Evolutionary conservation across 2,113 vertebrate species (phyloP).

Genomic region (Protomyctophum bolini): DNA sequence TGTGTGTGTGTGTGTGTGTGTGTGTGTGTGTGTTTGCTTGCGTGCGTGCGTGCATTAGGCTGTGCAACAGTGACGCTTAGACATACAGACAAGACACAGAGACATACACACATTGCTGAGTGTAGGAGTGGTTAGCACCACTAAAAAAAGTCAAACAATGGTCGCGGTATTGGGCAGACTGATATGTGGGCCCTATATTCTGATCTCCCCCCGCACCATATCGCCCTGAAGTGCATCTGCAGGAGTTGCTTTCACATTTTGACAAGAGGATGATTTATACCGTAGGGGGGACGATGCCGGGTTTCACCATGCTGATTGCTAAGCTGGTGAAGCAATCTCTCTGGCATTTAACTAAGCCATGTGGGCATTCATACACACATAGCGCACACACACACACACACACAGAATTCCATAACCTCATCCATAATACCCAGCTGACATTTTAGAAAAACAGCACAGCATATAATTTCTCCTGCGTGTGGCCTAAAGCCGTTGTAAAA

Average conservation of each 20-base stretch:
- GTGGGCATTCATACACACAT: background rate
- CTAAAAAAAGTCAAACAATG: too few species aligned
- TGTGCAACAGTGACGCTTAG: too few species aligned
- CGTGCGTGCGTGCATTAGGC: too few species aligned
- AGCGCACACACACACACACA: background rate
- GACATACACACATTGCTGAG: too few species aligned
- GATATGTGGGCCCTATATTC: too few species aligned
- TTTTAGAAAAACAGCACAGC: slow-evolving; percentile 33
- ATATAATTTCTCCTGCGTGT: background rate
- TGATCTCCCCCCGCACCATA: too few species aligned
- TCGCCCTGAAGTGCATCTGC: too few species aligned
- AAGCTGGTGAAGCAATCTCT: slow-evolving; percentile 46
- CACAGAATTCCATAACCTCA: background rate
- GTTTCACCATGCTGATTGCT: slow-evolving; percentile 31
- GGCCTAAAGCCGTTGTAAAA: slow-evolving; percentile 6
- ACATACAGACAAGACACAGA: too few species aligned
- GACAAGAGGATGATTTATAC: slow-evolving; percentile 42
- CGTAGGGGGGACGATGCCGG: background rate
- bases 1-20: too few species aligned
- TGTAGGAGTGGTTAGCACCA: too few species aligned
- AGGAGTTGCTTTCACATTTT: slow-evolving; percentile 34
- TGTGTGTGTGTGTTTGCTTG: too few species aligned
- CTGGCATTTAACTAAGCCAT: slow-evolving; percentile 36
- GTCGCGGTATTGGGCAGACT: too few species aligned
- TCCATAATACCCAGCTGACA: slow-evolving; percentile 24